A percentile compares a stretch with the other conserved stretches of the same genome.
These are phyloP conservation scores for Ephestia elutella DNA, from an alignment of 1,140 invertebrate species.

Conservation along the genomic window DNA sequence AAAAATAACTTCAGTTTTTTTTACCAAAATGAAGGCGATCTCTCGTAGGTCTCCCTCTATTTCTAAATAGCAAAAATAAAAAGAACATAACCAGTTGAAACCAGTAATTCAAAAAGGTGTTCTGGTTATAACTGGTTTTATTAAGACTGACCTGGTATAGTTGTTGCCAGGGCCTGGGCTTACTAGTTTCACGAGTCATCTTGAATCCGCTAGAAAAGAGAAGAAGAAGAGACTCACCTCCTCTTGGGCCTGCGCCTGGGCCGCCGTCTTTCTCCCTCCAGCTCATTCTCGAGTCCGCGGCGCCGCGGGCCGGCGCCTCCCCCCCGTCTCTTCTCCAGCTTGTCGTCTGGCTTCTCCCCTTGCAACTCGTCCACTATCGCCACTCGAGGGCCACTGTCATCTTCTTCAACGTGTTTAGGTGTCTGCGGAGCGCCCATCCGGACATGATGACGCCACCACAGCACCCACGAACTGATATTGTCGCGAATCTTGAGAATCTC, in stretches of 20 bases:
- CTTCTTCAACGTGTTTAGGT: constrained; percentile 58
- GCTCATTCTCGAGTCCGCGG: constrained; percentile 56
- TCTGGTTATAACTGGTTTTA: too few relatives aligned
- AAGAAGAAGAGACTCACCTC: constrained; percentile 39
- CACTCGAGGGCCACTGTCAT: constrained; percentile 55
- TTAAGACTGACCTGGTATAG: too few relatives aligned
- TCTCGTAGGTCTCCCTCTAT: too few relatives aligned
- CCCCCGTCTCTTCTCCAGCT: constrained; percentile 48
- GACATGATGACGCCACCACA: constrained; percentile 70
- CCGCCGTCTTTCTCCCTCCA: constrained; percentile 52
- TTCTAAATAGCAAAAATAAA: too few relatives aligned
- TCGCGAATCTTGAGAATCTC: constrained; percentile 61
- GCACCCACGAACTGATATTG: constrained; percentile 65
- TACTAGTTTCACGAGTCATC: too few relatives aligned
- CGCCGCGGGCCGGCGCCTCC: constrained; percentile 43
- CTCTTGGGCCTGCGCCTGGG: constrained; percentile 46
- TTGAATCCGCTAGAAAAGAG: too few relatives aligned
- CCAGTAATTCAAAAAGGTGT: too few relatives aligned
- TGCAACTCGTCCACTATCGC: constrained; percentile 46
- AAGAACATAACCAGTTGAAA: too few relatives aligned
- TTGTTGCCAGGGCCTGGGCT: too few relatives aligned
- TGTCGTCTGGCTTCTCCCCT: constrained; percentile 41
- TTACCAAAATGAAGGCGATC: too few relatives aligned
- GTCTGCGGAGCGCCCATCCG: constrained; percentile 71
- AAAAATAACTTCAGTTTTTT: too few relatives aligned